phyloP scores from a whole-genome alignment of 1,140 invertebrate genomes.

The Nephila pilipes region DNA sequence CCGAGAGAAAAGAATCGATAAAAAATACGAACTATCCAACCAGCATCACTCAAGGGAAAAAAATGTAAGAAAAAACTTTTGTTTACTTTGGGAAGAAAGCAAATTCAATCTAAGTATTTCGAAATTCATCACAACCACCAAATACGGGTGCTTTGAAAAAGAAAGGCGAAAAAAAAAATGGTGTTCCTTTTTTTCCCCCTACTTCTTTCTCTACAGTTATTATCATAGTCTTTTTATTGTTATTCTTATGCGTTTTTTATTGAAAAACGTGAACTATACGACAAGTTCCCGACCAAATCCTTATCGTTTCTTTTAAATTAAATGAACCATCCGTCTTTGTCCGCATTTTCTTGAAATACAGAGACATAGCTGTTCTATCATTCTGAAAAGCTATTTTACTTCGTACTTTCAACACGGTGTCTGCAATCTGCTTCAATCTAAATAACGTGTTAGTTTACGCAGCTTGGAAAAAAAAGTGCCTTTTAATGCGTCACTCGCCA shows the following conservation, averaged over 20 bases:
- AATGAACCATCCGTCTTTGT: slow-evolving; percentile 56
- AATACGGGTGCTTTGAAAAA: neutral
- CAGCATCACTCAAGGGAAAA: slow-evolving; percentile 21
- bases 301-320: slow-evolving; percentile 58
- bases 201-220: neutral
- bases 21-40: neutral
- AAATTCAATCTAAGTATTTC: slow-evolving; percentile 70
- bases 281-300: slow-evolving; percentile 27
- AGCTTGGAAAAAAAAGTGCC: slow-evolving; percentile 3
- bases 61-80: slow-evolving; percentile 14
- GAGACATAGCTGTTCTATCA: slow-evolving; percentile 46
- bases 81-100: slow-evolving; percentile 28
- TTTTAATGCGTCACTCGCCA: slow-evolving; percentile 24
- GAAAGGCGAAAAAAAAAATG: neutral
- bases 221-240: slow-evolving; percentile 4
- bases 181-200: neutral
- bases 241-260: neutral
- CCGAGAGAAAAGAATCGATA: neutral
- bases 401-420: neutral
- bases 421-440: slow-evolving; percentile 54
- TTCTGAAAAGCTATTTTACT: slow-evolving; percentile 54
- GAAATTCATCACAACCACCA: slow-evolving; percentile 49
- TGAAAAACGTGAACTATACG: slow-evolving; percentile 22
- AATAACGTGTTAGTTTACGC: slow-evolving; percentile 36
- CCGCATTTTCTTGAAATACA: neutral